Evolutionary conservation across 2,888 invertebrate genomes (phyloP).

Genomic region (Sminthurinus aureus): DNA sequence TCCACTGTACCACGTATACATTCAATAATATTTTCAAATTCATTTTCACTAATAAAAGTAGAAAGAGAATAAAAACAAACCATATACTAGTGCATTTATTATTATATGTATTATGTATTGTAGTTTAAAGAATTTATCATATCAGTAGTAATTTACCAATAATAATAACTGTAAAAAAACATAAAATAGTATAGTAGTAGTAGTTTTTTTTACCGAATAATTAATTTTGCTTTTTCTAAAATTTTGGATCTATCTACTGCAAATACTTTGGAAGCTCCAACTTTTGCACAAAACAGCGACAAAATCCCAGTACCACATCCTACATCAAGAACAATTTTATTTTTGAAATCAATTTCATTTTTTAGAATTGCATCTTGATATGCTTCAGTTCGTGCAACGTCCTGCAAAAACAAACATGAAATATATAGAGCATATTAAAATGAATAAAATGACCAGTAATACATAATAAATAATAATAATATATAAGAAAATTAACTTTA

Average conservation of each 20-base stretch:
- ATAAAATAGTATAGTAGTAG: too few relatives aligned
- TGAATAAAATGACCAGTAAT: not conserved
- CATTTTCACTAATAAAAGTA: slow-evolving; percentile 72
- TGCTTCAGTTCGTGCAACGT: slow-evolving; percentile 83
- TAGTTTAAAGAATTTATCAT: not conserved
- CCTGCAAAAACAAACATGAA: slow-evolving; percentile 65
- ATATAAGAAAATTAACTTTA: not conserved
- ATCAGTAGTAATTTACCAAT: not conserved
- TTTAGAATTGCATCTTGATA: slow-evolving; percentile 84
- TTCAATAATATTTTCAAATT: slow-evolving; percentile 74
- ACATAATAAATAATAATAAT: not conserved
- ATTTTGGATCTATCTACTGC: slow-evolving; percentile 97
- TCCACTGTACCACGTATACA: slow-evolving; percentile 87
- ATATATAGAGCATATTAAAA: not conserved
- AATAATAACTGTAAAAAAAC: too few relatives aligned
- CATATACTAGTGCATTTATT: not conserved
- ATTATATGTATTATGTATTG: not conserved
- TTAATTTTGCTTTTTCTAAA: slow-evolving; percentile 94
- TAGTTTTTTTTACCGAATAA: slow-evolving; percentile 73
- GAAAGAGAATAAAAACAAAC: too few relatives aligned
- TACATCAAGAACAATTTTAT: slow-evolving; percentile 88
- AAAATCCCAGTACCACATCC: slow-evolving; percentile 98
- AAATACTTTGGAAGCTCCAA: slow-evolving; percentile 88
- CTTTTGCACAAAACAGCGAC: slow-evolving; percentile 96
- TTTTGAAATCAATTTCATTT: slow-evolving; percentile 74